phyloP scores from a whole-genome alignment of 2,888 invertebrate genomes.

The Ethmia dodecea region DNA sequence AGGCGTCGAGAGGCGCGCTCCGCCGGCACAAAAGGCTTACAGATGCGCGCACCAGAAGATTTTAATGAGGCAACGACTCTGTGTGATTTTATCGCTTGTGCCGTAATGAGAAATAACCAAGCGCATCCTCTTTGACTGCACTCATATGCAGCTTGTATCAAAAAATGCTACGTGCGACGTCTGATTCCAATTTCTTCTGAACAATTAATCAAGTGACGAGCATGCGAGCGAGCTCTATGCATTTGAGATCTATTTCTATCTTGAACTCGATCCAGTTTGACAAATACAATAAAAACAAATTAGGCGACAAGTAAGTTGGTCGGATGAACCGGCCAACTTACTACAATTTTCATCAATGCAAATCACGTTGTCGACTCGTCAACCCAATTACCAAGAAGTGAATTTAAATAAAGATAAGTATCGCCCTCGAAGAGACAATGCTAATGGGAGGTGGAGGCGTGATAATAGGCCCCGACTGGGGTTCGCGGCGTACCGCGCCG shows the following conservation, averaged over 20 bases:
- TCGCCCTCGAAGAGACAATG: conserved; percentile 77
- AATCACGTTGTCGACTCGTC: conserved; percentile 78
- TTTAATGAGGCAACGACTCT: conserved; percentile 78
- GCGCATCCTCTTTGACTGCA: conserved; percentile 71
- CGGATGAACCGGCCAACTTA: conserved; percentile 66
- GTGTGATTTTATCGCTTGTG: conserved; percentile 75
- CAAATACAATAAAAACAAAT: conserved; percentile 67
- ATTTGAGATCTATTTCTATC: too few species aligned
- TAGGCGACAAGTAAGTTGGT: conserved; percentile 56
- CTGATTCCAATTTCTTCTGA: neutral
- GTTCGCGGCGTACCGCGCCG: conserved; percentile 35
- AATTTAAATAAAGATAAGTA: conserved; percentile 79
- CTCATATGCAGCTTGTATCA: conserved; percentile 45
- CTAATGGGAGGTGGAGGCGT: conserved; percentile 74
- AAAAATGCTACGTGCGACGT: conserved; percentile 45
- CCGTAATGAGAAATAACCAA: conserved; percentile 76
- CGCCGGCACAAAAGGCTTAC: conserved; percentile 74
- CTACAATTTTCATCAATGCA: conserved; percentile 78
- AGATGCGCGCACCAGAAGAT: conserved; percentile 76
- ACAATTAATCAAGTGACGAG: too few species aligned
- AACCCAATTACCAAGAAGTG: conserved; percentile 78
- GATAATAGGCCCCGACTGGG: conserved; percentile 72
- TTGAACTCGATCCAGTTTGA: conserved; percentile 29
- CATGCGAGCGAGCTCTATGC: too few species aligned
- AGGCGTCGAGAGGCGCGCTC: conserved; percentile 67